A percentile compares a stretch with the other conserved stretches of the same genome.
These are phyloP conservation scores for Zalophus californianus DNA, from an alignment of 2,797 vertebrate species.

Conservation along the genomic window DNA sequence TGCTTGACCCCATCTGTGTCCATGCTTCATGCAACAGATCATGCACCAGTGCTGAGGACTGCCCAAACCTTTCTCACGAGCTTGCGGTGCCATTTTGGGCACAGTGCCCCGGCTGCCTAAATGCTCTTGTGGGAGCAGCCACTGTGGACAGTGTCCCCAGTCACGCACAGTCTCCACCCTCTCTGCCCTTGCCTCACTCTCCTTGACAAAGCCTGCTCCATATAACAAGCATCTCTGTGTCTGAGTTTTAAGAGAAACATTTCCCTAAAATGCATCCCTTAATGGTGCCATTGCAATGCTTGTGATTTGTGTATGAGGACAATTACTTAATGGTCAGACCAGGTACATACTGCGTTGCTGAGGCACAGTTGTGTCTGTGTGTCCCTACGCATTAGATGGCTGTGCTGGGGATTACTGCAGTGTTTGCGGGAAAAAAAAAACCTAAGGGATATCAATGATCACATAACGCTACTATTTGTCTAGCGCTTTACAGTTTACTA, in stretches of 20 bases:
- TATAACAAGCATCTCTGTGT: background rate
- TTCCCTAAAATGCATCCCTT: background rate
- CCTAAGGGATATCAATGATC: background rate
- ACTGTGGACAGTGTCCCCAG: background rate
- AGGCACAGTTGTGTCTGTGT: background rate
- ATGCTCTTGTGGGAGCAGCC: background rate
- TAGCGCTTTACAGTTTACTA: background rate
- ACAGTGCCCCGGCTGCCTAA: background rate
- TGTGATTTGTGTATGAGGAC: background rate
- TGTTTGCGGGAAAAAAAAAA: background rate
- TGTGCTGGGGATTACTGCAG: background rate
- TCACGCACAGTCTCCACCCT: background rate
- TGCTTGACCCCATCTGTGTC: background rate
- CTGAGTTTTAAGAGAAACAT: background rate
- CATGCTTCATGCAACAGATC: background rate
- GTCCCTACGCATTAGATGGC: background rate
- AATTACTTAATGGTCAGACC: background rate
- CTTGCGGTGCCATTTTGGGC: background rate
- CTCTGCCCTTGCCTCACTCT: background rate
- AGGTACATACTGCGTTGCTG: background rate
- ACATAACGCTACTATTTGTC: background rate
- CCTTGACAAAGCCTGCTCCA: background rate
- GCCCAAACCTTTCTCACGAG: background rate
- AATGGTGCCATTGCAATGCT: background rate
- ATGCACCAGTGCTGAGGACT: rapidly evolving